Conservation (phyloP, 2,888 invertebrate species). For the Hyalella azteca region DNA sequence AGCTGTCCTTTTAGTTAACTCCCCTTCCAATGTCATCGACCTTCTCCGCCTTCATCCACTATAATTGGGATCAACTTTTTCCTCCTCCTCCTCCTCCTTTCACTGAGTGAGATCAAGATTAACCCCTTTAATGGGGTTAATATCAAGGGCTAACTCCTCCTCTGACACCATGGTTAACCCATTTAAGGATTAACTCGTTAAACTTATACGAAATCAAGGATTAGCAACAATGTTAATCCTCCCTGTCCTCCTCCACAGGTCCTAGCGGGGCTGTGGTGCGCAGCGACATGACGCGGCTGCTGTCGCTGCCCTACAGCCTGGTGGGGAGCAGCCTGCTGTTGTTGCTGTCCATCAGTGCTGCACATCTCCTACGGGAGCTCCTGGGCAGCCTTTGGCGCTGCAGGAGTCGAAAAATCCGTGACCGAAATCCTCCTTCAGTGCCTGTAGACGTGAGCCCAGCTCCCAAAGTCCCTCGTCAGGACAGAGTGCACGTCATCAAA, state of each 20-base stretch:
- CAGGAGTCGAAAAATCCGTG: conserved; percentile 38
- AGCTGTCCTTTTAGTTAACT: too few relatives aligned
- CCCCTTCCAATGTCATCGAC: too few relatives aligned
- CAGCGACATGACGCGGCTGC: conserved; percentile 47
- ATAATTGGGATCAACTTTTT: too few relatives aligned
- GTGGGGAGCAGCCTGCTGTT: conserved; percentile 51
- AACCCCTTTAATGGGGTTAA: too few relatives aligned
- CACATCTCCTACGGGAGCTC: conserved; percentile 51
- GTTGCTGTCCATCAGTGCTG: conserved; percentile 49
- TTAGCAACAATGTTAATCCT: too few relatives aligned
- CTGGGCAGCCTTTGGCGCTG: conserved; percentile 52
- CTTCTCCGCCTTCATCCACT: too few relatives aligned
- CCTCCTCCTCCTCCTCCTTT: too few relatives aligned
- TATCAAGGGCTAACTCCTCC: too few relatives aligned
- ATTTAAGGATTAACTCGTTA: too few relatives aligned
- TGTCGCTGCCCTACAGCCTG: conserved; percentile 50
- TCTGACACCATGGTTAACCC: too few relatives aligned
- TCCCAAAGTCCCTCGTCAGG: not conserved
- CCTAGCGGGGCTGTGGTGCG: conserved; percentile 54
- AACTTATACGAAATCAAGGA: too few relatives aligned
- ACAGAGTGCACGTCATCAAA: not conserved
- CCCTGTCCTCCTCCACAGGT: conserved; percentile 47
- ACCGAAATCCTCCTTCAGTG: conserved; percentile 10
- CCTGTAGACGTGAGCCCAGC: conserved; percentile 28
- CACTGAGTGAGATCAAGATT: too few relatives aligned